These are phyloP conservation scores for Lottia scabra DNA, from an alignment of 2,888 invertebrate species.

Conservation along the genomic window DNA sequence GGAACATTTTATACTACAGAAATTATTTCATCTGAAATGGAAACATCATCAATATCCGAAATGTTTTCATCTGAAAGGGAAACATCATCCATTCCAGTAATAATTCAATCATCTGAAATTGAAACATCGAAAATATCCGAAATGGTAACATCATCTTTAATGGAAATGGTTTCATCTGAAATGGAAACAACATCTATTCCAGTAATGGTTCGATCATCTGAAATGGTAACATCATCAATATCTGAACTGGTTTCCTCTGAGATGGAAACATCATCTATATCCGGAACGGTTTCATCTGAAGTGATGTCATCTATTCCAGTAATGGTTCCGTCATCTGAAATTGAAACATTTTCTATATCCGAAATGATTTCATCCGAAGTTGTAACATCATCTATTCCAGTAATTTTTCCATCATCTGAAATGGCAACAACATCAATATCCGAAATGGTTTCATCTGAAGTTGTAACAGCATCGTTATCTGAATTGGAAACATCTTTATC, in stretches of 20 bases:
- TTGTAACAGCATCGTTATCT: neutral
- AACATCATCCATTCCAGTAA: neutral
- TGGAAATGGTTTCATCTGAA: neutral
- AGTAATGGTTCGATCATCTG: neutral
- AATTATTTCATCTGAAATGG: neutral
- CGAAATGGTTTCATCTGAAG: neutral
- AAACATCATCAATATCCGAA: neutral
- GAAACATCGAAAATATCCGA: neutral
- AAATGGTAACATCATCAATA: neutral
- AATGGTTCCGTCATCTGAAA: neutral
- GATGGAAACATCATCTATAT: neutral
- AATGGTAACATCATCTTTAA: neutral
- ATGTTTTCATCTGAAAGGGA: neutral
- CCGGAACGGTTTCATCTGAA: neutral
- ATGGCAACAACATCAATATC: neutral
- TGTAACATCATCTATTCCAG: neutral
- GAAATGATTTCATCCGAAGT: neutral
- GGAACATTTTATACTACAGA: neutral
- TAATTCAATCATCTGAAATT: neutral
- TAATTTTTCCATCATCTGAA: neutral
- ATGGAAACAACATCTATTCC: neutral
- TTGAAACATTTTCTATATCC: neutral
- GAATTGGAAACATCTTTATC: neutral
- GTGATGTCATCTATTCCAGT: neutral
- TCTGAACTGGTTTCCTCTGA: neutral